These are phyloP conservation scores for Spinibarbus caldwelli DNA, from an alignment of 2,797 vertebrate species.

Conservation along the genomic window DNA sequence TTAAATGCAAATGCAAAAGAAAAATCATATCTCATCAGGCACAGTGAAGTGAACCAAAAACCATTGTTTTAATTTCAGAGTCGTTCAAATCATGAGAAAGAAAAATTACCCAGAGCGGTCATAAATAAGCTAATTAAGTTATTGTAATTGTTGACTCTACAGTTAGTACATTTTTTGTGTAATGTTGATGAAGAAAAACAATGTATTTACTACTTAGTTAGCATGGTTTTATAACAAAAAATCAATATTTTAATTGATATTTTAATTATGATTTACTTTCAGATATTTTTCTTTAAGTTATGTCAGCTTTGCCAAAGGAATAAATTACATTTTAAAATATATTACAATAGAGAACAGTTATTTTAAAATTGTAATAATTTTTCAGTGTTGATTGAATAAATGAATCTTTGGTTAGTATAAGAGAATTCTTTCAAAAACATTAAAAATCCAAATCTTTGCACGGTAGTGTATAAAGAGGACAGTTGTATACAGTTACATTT, in stretches of 20 bases:
- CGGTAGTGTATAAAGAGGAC: too few relatives aligned
- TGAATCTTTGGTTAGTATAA: too few relatives aligned
- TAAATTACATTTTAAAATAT: neutral
- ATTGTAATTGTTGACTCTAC: neutral
- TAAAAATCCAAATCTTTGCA: neutral
- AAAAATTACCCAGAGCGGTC: slow-evolving; percentile 38
- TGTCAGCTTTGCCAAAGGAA: neutral
- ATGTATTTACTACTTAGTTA: too few relatives aligned
- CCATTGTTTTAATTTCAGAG: slow-evolving; percentile 56
- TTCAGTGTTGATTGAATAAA: neutral
- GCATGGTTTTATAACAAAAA: neutral
- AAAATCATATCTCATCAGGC: slow-evolving; percentile 35
- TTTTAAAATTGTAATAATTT: too few relatives aligned
- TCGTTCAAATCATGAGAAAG: slow-evolving; percentile 53
- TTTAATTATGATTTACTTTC: neutral
- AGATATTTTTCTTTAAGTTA: too few relatives aligned
- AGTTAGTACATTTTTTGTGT: neutral
- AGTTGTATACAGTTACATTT: neutral
- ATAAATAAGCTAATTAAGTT: slow-evolving; percentile 1
- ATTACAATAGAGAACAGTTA: neutral
- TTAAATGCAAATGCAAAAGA: slow-evolving; percentile 19
- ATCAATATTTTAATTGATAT: neutral
- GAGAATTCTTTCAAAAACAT: neutral
- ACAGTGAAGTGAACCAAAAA: slow-evolving; percentile 49
- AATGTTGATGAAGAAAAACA: neutral